These are phyloP conservation scores for Thereuonema tuberculata DNA, from an alignment of 1,140 invertebrate species.

Conservation along the genomic window DNA sequence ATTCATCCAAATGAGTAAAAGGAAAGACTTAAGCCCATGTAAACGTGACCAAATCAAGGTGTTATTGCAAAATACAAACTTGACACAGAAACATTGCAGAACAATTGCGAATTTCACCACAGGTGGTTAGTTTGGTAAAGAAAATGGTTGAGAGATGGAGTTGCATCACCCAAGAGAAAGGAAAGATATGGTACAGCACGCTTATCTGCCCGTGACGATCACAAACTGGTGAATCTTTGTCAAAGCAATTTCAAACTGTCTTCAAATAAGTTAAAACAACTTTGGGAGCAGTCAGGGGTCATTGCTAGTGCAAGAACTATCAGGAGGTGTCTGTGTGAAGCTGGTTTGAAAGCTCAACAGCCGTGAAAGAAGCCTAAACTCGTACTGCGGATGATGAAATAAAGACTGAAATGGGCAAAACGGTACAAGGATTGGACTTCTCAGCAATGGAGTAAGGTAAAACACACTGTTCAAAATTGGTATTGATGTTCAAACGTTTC, in stretches of 20 bases:
- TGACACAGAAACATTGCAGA: too few species aligned
- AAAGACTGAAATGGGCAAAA: background rate
- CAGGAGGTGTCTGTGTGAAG: background rate
- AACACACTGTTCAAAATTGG: background rate
- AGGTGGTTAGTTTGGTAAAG: too few species aligned
- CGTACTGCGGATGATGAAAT: background rate
- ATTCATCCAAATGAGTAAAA: background rate
- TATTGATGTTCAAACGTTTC: too few species aligned
- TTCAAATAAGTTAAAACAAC: background rate
- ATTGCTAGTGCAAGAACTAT: too few species aligned
- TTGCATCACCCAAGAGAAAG: background rate
- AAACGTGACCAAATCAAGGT: too few species aligned
- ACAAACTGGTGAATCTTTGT: too few species aligned
- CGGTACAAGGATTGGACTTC: background rate
- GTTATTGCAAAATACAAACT: too few species aligned
- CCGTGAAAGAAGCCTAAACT: too few species aligned
- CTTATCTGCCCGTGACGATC: background rate
- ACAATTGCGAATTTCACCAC: background rate
- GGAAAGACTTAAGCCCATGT: background rate
- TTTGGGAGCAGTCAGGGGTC: too few species aligned
- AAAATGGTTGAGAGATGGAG: background rate
- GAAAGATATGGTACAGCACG: background rate
- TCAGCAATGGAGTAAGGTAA: background rate
- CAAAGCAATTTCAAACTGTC: background rate
- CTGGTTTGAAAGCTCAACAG: background rate